Conservation (phyloP, 2,797 vertebrate genomes). For the Sebastes itinus region DNA sequence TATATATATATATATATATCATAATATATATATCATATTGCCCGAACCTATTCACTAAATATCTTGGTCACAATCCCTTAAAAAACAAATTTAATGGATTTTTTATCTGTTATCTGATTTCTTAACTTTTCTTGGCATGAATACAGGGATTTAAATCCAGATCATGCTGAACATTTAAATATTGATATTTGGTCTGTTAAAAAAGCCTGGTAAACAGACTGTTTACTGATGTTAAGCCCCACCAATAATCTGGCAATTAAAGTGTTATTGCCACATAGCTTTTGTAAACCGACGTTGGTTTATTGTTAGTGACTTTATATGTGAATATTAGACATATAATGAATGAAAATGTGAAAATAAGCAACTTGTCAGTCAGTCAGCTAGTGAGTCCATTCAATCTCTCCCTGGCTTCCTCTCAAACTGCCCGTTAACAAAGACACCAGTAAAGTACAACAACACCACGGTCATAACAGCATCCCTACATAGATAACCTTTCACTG, state of each 20-base stretch:
- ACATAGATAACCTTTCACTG: neutral
- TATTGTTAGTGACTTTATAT: neutral
- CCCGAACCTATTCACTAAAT: too few species aligned
- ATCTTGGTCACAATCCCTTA: too few species aligned
- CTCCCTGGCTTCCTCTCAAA: slow-evolving; percentile 13
- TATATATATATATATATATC: too few species aligned
- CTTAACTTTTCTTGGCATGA: rapidly evolving
- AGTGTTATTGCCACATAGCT: neutral
- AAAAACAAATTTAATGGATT: too few species aligned
- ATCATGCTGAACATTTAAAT: neutral
- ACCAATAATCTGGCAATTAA: neutral
- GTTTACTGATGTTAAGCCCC: neutral
- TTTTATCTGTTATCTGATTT: too few species aligned
- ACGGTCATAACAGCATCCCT: neutral
- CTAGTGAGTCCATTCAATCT: slow-evolving; percentile 71
- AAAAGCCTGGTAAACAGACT: neutral
- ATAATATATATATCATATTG: too few species aligned
- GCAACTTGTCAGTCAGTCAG: slow-evolving; percentile 21
- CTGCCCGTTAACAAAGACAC: slow-evolving; percentile 59
- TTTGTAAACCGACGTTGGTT: neutral
- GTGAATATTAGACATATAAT: neutral
- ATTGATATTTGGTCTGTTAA: neutral
- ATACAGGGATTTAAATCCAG: neutral
- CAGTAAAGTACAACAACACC: neutral
- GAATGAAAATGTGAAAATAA: neutral